Conservation (phyloP, 2,113 vertebrate genomes). For the Percopsis transmontana region DNA sequence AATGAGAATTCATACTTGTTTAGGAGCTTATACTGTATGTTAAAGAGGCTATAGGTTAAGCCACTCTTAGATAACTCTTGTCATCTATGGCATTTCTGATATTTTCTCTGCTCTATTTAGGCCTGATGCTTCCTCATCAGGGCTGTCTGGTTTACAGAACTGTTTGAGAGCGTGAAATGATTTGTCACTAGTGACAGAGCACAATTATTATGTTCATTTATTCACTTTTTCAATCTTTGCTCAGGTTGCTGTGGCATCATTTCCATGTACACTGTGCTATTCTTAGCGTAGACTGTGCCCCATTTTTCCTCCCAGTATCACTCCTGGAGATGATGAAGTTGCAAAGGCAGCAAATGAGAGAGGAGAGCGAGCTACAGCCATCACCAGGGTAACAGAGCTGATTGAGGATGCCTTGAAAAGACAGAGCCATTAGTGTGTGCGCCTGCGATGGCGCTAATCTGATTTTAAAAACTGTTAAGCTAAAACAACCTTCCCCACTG, state of each 20-base stretch:
- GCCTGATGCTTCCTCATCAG: not conserved
- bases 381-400: slow-evolving; percentile 76
- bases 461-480: slow-evolving; percentile 73
- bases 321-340: slow-evolving; percentile 73
- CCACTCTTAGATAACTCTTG: no score
- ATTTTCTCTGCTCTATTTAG: no score
- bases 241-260: slow-evolving; percentile 59
- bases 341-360: slow-evolving; percentile 67
- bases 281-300: slow-evolving; percentile 71
- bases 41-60: no score
- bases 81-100: no score
- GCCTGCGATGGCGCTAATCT: slow-evolving; percentile 67
- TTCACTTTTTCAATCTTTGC: slow-evolving; percentile 57
- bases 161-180: slow-evolving; percentile 8
- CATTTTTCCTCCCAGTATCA: slow-evolving; percentile 65
- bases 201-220: slow-evolving; percentile 38
- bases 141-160: not conserved
- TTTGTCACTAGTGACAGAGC: slow-evolving; percentile 30
- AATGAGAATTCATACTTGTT: no score
- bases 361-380: slow-evolving; percentile 70
- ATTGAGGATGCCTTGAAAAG: slow-evolving; percentile 74
- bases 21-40: no score
- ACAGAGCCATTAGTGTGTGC: slow-evolving; percentile 67
- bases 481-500: slow-evolving; percentile 61
- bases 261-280: slow-evolving; percentile 69